Evolutionary conservation across 2,113 vertebrate species (phyloP).

Genomic region (cattle (Bos taurus)): DNA sequence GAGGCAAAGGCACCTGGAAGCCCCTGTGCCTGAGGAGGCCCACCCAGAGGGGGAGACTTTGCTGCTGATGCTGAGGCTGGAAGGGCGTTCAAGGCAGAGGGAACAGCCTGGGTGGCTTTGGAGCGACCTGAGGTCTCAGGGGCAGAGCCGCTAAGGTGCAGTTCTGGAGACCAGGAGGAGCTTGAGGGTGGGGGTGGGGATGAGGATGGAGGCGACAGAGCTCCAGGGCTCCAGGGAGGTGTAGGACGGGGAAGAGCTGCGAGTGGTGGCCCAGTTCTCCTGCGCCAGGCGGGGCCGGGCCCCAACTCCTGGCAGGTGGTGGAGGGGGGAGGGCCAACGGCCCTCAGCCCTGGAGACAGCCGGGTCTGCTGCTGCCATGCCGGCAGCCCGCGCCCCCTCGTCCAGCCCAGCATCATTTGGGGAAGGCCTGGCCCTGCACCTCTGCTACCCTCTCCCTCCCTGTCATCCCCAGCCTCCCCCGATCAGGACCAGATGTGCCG

Average conservation of each 20-base stretch:
- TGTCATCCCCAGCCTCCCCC: slow-evolving; percentile 35
- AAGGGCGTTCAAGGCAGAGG: background rate
- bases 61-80: accelerated
- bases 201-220: background rate
- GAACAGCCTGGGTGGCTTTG: accelerated
- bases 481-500: slow-evolving; percentile 66
- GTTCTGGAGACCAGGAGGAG: background rate
- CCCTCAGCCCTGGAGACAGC: background rate
- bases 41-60: accelerated
- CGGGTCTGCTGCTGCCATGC: background rate
- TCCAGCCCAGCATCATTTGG: background rate
- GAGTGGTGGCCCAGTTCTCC: background rate
- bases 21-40: background rate
- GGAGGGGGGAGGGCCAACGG: accelerated
- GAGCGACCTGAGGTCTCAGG: accelerated
- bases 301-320: accelerated
- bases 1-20: background rate
- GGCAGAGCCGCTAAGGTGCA: accelerated
- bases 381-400: background rate
- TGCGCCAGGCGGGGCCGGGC: accelerated
- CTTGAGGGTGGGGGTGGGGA: accelerated
- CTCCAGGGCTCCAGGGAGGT: accelerated
- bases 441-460: background rate
- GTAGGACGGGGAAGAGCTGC: background rate
- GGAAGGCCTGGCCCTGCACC: background rate